Base-by-base conservation (phyloP, 2,888 invertebrate genomes). In the Thecophora atra region DNA sequence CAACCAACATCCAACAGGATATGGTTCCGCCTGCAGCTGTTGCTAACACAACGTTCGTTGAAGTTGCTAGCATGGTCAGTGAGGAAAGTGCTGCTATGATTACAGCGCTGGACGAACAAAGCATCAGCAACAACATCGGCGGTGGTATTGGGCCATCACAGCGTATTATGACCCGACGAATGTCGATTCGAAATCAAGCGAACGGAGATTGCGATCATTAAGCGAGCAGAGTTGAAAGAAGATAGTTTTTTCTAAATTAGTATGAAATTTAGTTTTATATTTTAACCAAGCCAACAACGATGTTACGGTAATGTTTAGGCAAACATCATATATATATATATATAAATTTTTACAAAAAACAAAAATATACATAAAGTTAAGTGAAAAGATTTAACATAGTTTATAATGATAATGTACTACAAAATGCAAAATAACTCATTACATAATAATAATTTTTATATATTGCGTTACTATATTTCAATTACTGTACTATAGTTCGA, bases 81-180 rank as follows among this genome's bases (percentile, higher is more conserved):
- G 84, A 81, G 73, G 84, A 84, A 67, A 67, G 71, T 17, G 67
- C 74, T 11, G 62, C 74, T 60, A 44, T 77, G 3, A 63, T 72
- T 15, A 66, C 77, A 26, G 62, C 74, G 1, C 73, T 74, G 19
- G 75, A 71, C 30, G 76, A 71, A 30, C 68, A 52, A 72, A 72
- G 47, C 72, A 71, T 54, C 2, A 72, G 62, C 60, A 58, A 74
- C 71, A 64, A 54, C 66, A 67, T 52, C 76, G 19, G 62, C 73
- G 17, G 64, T 73, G 26, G 75, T n/a, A 72, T 11, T 24, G 73
- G 73, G 17, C 71, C 71, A 24, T 72, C 76, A 42, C 75, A 78
- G 62, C 83, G 83, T 24, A 83, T 83, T 65, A 76, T 83, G 71
- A 83, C 82, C 42, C 78, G 83, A 73, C 80, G 84, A 67, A 80